Base-by-base conservation (phyloP, 2,888 invertebrate genomes). In the Melieria picta region DNA sequence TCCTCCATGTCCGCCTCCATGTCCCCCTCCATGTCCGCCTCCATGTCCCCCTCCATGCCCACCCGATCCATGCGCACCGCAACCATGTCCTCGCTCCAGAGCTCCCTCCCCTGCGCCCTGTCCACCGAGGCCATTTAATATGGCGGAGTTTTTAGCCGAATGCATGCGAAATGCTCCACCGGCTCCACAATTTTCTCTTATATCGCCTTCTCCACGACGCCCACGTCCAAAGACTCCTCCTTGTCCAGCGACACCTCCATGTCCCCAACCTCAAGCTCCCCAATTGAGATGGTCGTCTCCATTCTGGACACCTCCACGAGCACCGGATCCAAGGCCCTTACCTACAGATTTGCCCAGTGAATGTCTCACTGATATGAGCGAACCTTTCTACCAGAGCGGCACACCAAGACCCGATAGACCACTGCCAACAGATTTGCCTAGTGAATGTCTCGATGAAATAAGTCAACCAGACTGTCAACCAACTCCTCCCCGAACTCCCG, bases 381-480 rank as follows among this genome's bases (percentile, higher is more conserved):
- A 62, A 45, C 71, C 71, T 16, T 58, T 60, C 5, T 62, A 63
- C 55, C 60, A 48, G 30, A 65, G 13, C 42, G 43, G 55, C 13
- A 11, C 55, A n/a, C 46, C 42, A 30, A 47, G 43, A 55, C 45
- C 60, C 11, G 55, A 7, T 55, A 61, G 55, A 13, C 5, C 56
- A 46, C 61, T 61, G 45, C 47, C 65, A 1, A 71, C 65, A 11
- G 45, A 48, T 65, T 50, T 48, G 42, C 65, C 64, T 6, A 63
- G 48, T 48, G 70, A 67, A 58, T 70, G 70, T 48, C 42, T 70
- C 47, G 63, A 63, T 47, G 70, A 70, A 56, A 60, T 70, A 10
- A 70, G 70, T 48, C 60, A 67, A 2, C 73, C 65, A 52, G 60
- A 58, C 43, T 65, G 48, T 55, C 70, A 48, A 43, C 56, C 7